phyloP scores from a whole-genome alignment of 2,888 invertebrate genomes.

The Erpobdella octoculata region DNA sequence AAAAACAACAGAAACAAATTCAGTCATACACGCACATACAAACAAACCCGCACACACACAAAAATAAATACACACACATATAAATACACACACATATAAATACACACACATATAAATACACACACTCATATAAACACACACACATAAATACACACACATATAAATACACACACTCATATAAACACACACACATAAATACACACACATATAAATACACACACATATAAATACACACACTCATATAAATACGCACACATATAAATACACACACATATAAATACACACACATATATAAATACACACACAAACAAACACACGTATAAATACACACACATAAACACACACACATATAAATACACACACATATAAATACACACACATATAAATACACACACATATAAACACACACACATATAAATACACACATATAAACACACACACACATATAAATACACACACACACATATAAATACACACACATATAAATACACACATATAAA shows the following conservation, averaged over 20 bases:
- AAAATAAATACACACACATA: conserved; percentile 11
- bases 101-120: conserved; percentile 22
- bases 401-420: no score
- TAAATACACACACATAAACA: no score
- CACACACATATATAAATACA: no score
- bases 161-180: conserved; percentile 26
- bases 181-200: conserved; percentile 27
- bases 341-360: conserved; percentile 28
- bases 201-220: conserved; percentile 28
- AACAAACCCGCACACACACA: conserved; percentile 29
- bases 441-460: conserved; percentile 20
- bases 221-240: conserved; percentile 30
- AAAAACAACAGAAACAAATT: no score
- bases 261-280: conserved; percentile 30
- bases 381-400: conserved; percentile 24
- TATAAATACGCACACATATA: no score
- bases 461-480: conserved; percentile 17
- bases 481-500: conserved; percentile 12
- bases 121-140: no score
- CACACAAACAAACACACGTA: no score
- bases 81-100: conserved; percentile 1
- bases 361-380: conserved; percentile 24
- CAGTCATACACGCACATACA: conserved; percentile 6
- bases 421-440: no score
- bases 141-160: conserved; percentile 28